Percentiles rank a stretch among this genome's conserved stretches.
These are phyloP conservation scores for Chionis minor DNA, from an alignment of 2,113 vertebrate genomes.

Conservation along the genomic window DNA sequence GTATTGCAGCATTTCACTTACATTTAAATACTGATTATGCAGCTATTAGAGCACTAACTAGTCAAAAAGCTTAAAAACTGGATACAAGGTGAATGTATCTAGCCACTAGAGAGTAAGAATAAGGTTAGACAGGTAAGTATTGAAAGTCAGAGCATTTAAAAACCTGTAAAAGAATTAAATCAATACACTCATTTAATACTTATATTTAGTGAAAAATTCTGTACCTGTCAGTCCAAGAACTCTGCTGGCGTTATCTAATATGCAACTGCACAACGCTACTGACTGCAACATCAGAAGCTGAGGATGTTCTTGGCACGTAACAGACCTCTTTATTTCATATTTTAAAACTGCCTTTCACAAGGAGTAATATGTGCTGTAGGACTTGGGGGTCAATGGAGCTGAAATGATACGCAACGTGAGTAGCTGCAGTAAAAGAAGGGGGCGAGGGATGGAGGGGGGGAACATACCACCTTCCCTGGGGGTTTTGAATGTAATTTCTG, in stretches of 20 bases:
- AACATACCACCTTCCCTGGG: not conserved
- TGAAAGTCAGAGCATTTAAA: not conserved
- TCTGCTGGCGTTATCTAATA: not conserved
- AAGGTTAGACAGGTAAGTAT: too few species aligned
- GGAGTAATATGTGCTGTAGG: not conserved
- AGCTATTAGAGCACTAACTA: not conserved
- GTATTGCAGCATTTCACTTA: not conserved
- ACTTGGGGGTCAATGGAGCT: not conserved
- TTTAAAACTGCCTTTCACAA: not conserved
- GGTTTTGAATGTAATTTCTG: not conserved
- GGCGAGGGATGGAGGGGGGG: rapidly evolving
- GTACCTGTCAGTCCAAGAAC: not conserved
- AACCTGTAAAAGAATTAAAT: not conserved
- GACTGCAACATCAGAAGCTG: not conserved
- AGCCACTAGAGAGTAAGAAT: too few species aligned
- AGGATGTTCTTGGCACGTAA: not conserved
- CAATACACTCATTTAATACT: not conserved
- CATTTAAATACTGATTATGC: not conserved
- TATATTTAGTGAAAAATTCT: not conserved
- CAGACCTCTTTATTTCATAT: not conserved
- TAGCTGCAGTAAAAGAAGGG: not conserved
- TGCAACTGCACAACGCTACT: not conserved
- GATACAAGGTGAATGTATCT: rapidly evolving
- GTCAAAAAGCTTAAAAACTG: not conserved
- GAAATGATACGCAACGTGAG: not conserved